Evolutionary conservation across 2,888 invertebrate genomes (phyloP), one percentile per base, ranked within the genome.

Genomic region (Neria commutata): DNA sequence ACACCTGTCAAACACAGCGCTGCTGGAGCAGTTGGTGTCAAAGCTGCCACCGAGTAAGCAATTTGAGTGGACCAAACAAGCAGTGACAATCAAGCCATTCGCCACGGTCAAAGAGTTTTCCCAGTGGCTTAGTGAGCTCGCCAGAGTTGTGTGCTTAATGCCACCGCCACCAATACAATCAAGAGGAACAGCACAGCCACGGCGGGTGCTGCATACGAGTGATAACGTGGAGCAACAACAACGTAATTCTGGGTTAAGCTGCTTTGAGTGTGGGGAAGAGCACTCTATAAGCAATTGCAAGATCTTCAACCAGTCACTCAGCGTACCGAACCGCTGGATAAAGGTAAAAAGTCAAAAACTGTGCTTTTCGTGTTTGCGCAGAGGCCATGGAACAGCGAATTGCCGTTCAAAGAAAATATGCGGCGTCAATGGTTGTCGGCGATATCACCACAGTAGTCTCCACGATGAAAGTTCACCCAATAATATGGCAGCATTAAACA

Each of bases 341-440:
- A 56, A 47, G 10, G 59, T 56, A 3, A 63, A 61, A 34, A 16
- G 11, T 1, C 6, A 40, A 3, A 54, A 21, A 1, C 8, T 57
- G 5, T 58, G 50, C 14, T 61, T 61, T 24, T 54, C 54, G 0
- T 54, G 61, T n/a, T n/a, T n/a, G n/a, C n/a, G n/a, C n/a, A n/a
- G 33, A 10, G 52, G 52, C 1, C 58, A 58, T 34, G 25, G 29
- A 21, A 17, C 47, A 14, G 6, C 34, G 11, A 48, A 46, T 16
- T 59, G 58, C 23, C 46, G 40, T 2, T 2, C 1, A 1, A 55
- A 51, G 47, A 54, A 37, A 24, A 2, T 10, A 3, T 59, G 62
- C 42, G 59, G 55, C n/a, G n/a, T n/a, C n/a, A 24, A 54, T 19
- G 49, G 47, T 1, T 62, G 62, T 21, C 11, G n/a, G 1, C 49